phyloP scores from a whole-genome alignment of 1,140 invertebrate genomes.

The Trachelipus rathkii region DNA sequence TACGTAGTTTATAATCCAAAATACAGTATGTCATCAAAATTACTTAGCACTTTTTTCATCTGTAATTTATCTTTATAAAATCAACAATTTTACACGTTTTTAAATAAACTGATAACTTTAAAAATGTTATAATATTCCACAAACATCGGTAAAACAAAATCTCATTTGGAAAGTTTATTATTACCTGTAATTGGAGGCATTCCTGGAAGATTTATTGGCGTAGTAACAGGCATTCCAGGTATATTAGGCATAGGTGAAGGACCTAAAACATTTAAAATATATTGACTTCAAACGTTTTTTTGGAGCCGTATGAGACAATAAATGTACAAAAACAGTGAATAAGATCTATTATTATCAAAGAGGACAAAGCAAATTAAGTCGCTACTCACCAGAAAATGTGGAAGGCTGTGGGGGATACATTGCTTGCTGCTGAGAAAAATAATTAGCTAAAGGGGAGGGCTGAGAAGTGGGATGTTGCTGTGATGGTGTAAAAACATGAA shows the following conservation, averaged over 20 bases:
- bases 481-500: neutral
- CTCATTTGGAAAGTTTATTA: too few species aligned
- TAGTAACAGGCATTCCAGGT: constrained; percentile 44
- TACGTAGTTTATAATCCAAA: too few species aligned
- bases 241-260: constrained; percentile 43
- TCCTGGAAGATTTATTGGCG: constrained; percentile 43
- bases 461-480: neutral
- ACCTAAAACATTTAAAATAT: constrained; percentile 12
- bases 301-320: neutral
- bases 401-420: neutral
- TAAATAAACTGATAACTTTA: too few species aligned
- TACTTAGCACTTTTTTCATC: too few species aligned
- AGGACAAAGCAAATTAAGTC: too few species aligned
- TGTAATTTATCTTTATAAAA: too few species aligned
- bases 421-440: constrained; percentile 20
- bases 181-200: constrained; percentile 46
- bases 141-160: too few species aligned
- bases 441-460: constrained; percentile 25
- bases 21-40: too few species aligned
- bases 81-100: too few species aligned
- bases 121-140: too few species aligned
- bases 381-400: constrained; percentile 22
- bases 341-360: neutral
- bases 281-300: neutral
- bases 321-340: neutral